Evolutionary conservation across 2,888 invertebrate species (phyloP).

Genomic region (Platycheirus albimanus): DNA sequence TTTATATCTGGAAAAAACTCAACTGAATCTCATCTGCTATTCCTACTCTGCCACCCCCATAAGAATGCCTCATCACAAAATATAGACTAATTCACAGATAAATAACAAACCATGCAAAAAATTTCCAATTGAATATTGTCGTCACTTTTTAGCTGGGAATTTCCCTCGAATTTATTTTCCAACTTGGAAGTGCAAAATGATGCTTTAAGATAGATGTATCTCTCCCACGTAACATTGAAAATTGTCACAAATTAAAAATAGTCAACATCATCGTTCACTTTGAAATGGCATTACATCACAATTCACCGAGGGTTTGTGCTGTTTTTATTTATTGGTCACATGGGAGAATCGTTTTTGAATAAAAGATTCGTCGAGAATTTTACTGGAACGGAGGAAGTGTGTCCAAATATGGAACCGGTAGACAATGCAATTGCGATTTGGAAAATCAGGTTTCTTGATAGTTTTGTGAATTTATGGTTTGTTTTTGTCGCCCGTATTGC

Average conservation of each 20-base stretch:
- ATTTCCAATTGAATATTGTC: background rate
- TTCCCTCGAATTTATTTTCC: constrained; percentile 36
- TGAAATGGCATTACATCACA: constrained; percentile 22
- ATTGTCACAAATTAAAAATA: constrained; percentile 52
- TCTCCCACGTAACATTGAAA: constrained; percentile 62
- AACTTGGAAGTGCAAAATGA: constrained; percentile 7
- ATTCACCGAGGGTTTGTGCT: background rate
- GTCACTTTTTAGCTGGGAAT: constrained; percentile 35
- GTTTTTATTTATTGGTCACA: constrained; percentile 6
- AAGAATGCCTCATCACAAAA: background rate
- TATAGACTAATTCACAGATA: background rate
- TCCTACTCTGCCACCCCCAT: constrained; percentile 2
- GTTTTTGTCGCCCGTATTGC: background rate
- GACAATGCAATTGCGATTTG: constrained; percentile 1
- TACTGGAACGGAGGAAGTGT: background rate
- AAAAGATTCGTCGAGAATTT: constrained; percentile 6
- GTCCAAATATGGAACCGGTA: constrained; percentile 9
- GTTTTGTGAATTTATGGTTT: background rate
- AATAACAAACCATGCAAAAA: background rate
- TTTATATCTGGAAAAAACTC: background rate
- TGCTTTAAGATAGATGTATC: no score
- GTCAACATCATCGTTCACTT: constrained; percentile 20
- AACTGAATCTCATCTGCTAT: background rate
- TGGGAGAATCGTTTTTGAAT: constrained; percentile 2
- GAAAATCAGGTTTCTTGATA: background rate